Percentiles rank a stretch among this genome's conserved stretches.
Conservation (phyloP, 1,140 invertebrate species). For the Penaeus indicus region DNA sequence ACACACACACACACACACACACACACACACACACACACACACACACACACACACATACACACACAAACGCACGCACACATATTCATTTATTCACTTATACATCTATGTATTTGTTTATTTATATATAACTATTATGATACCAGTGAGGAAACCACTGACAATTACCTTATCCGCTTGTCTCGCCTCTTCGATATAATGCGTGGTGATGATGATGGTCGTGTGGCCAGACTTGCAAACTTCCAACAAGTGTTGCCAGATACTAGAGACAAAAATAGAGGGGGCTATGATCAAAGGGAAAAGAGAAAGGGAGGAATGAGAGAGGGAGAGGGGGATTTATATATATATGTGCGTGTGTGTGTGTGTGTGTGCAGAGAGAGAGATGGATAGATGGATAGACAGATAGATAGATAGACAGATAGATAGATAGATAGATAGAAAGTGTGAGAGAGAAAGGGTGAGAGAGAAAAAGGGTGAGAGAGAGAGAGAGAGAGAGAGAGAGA, state of each 20-base stretch:
- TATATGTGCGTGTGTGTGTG: too few relatives aligned
- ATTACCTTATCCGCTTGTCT: conserved; percentile 86
- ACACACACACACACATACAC: background rate
- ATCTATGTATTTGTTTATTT: background rate
- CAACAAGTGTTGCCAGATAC: conserved; percentile 93
- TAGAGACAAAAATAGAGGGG: conserved; percentile 71
- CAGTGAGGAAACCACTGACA: too few relatives aligned
- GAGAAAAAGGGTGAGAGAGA: too few relatives aligned
- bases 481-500: too few relatives aligned
- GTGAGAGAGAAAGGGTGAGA: too few relatives aligned
- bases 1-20: too few relatives aligned
- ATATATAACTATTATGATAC: background rate
- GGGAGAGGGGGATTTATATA: too few relatives aligned
- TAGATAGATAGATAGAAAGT: background rate
- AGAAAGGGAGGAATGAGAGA: too few relatives aligned
- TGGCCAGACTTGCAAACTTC: conserved; percentile 84
- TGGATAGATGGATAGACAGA: background rate
- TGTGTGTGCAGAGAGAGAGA: background rate
- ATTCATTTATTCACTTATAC: background rate
- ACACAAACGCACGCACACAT: too few relatives aligned
- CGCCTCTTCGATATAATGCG: conserved; percentile 95
- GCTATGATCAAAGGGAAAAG: background rate
- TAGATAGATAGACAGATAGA: background rate
- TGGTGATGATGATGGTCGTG: conserved; percentile 93
- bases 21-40: background rate